Evolutionary conservation across 1,140 invertebrate species (phyloP).

Genomic region (Teleogryllus occipitalis): DNA sequence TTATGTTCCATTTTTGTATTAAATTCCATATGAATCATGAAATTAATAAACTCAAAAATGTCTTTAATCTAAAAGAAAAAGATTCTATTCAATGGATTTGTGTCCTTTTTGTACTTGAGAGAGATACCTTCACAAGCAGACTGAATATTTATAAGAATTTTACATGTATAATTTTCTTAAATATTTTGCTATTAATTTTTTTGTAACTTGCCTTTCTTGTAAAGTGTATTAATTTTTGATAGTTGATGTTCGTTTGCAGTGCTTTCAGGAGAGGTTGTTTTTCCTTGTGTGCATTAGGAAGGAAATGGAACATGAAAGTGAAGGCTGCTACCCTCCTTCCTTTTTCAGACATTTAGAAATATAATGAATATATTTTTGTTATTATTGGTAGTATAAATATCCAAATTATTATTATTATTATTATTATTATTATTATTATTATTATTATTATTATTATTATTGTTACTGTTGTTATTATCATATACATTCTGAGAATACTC

Average conservation of each 20-base stretch:
- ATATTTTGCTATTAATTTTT: background rate
- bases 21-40: background rate
- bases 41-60: background rate
- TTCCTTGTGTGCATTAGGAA: background rate
- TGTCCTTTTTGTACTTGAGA: background rate
- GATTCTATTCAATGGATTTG: background rate
- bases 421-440: no score
- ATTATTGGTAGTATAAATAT: no score
- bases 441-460: no score
- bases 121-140: background rate
- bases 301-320: no score
- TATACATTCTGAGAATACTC: no score
- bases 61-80: background rate
- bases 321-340: no score
- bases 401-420: no score
- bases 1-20: background rate
- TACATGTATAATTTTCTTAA: background rate
- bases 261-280: background rate
- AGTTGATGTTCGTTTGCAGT: background rate
- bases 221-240: background rate
- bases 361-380: no score
- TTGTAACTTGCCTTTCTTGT: background rate
- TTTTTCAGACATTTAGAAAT: no score
- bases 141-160: conserved; percentile 1
- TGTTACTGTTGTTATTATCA: no score